These are phyloP conservation scores for Apogon hyalosoma DNA, from an alignment of 2,797 vertebrate genomes.

Conservation along the genomic window DNA sequence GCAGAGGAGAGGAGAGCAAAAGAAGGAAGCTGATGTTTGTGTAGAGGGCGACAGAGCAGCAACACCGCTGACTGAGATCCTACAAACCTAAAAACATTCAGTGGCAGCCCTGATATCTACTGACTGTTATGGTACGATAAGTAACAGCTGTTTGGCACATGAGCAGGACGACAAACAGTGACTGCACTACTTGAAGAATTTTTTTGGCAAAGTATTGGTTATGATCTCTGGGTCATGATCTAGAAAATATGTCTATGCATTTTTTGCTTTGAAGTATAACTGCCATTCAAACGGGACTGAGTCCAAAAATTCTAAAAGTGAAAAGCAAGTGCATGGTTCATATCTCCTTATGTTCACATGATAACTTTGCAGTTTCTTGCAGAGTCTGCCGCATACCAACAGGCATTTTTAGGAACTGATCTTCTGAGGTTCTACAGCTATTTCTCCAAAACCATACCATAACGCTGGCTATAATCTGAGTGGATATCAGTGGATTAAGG, in stretches of 20 bases:
- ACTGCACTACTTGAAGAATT: not conserved
- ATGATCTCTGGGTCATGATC: not conserved
- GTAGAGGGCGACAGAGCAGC: constrained; percentile 54
- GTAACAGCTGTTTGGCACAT: not conserved
- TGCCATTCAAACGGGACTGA: not conserved
- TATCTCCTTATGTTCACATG: not conserved
- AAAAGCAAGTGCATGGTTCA: not conserved
- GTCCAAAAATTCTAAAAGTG: not conserved
- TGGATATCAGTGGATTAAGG: constrained; percentile 67
- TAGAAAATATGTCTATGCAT: not conserved
- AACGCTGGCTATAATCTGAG: constrained; percentile 57
- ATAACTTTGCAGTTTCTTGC: constrained; percentile 1
- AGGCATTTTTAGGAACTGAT: constrained; percentile 19
- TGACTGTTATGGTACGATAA: constrained; percentile 3
- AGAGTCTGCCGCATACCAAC: constrained; percentile 9
- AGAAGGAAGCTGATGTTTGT: constrained; percentile 77
- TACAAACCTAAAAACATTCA: constrained; percentile 40
- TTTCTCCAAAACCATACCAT: constrained; percentile 24
- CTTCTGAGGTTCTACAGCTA: constrained; percentile 15
- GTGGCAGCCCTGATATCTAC: not conserved
- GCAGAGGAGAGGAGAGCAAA: constrained; percentile 36
- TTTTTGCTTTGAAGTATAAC: not conserved
- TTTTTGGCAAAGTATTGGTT: not conserved
- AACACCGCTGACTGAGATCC: constrained; percentile 41
- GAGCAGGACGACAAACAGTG: not conserved